Percentiles rank a stretch among this genome's conserved stretches.
These are phyloP conservation scores for Geotrypetes seraphini DNA, from an alignment of 2,797 vertebrate genomes.

Conservation along the genomic window DNA sequence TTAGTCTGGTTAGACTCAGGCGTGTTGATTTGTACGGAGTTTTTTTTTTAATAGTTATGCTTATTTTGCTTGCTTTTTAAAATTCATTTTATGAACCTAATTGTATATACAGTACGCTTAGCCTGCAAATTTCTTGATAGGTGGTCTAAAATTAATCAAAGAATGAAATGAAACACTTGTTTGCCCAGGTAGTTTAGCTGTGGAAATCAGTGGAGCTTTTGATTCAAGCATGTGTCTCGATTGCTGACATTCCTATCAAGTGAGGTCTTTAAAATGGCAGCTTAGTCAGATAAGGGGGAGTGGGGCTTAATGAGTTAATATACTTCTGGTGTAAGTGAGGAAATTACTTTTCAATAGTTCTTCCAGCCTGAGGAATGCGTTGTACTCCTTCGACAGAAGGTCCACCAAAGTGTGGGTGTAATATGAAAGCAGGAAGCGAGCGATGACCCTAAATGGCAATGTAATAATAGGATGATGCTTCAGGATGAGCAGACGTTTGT, in stretches of 20 bases:
- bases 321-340: background rate
- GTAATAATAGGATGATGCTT: fast-evolving
- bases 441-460: background rate
- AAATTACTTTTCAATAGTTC: background rate
- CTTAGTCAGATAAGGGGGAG: constrained; percentile 11
- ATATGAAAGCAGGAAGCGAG: fast-evolving
- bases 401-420: fast-evolving
- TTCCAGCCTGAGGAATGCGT: background rate
- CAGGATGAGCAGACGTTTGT: background rate
- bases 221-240: background rate
- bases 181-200: background rate
- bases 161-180: too few species aligned
- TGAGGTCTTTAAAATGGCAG: background rate
- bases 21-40: too few species aligned
- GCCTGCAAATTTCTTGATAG: too few species aligned
- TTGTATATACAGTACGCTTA: too few species aligned
- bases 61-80: too few species aligned
- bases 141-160: too few species aligned
- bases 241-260: constrained; percentile 12
- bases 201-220: background rate
- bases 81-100: too few species aligned
- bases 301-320: constrained; percentile 2
- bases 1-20: too few species aligned
- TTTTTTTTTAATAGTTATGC: too few species aligned
- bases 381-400: background rate